Evolutionary conservation across 2,797 vertebrate species (phyloP), one percentile per base, ranked within the genome.

Genomic region (Pseudomugil gertrudae): DNA sequence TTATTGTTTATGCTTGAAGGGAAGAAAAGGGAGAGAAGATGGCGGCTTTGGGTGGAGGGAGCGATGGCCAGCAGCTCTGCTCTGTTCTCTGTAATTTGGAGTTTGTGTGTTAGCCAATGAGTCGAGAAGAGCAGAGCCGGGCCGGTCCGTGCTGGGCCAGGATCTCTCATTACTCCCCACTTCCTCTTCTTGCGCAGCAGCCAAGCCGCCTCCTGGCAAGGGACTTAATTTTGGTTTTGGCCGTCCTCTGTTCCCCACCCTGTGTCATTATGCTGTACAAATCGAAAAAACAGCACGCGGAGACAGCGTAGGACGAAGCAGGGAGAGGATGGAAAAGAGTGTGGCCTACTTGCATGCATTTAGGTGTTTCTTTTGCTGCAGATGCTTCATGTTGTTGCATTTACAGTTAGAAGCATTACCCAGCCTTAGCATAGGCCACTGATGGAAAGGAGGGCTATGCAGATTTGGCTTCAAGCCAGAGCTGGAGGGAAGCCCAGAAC

Each of bases 221-320:
- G 88, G 90, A 94, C 89, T 88, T 93, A 84, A 92, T 95, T 95
- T 95, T 95, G 95, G 95, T 95, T 96, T 97, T 97, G 96, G 95
- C 94, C 87, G 93, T 92, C 79, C 90, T 87, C 92, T 79, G 81
- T 92, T 95, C 96, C 93, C 95, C 95, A 95, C 96, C 95, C 96
- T 93, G 91, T 93, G 93, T 96, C 95, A 94, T 97, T 95, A 95
- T 95, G 93, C 94, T 93, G 91, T 93, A 92, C 95, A 95, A 93
- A 95, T 95, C 92, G 92, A 89, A 92, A 93, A 93, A 94, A 92
- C 62, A 78, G 79, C 79, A 80, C 53, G n/a, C 48, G 1, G 77
- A 83, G 82, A 66, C 73, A 73, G 83, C 52, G 61, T 65, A 78
- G 74, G 86, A 83, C 66, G 66, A 74, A 65, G 75, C 55, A 71